A percentile compares a stretch with the other conserved stretches of the same genome.
These are phyloP conservation scores for Beroe ovata DNA, from an alignment of 37 sponge, comb jelly and placozoan genomes.

Conservation along the genomic window DNA sequence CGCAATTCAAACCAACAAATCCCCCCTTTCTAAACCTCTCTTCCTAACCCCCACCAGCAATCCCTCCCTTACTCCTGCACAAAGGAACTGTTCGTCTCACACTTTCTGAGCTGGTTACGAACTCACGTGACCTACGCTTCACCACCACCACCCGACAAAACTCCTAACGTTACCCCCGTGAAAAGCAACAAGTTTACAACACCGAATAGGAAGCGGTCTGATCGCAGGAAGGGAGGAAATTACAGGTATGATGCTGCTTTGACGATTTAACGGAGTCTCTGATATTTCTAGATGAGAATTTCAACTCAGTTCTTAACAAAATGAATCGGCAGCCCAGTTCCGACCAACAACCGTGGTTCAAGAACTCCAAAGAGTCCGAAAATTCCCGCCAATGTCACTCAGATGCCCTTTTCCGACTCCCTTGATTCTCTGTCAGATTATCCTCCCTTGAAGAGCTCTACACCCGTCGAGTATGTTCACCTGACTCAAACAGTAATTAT, in stretches of 20 bases:
- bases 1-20: not conserved
- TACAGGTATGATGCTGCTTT: too few species aligned
- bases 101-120: constrained; percentile 12
- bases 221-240: not conserved
- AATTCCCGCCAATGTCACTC: not conserved
- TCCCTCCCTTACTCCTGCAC: not conserved
- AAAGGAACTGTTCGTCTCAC: not conserved
- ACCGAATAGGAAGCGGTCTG: not conserved
- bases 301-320: too few species aligned
- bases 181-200: constrained; percentile 3
- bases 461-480: constrained; percentile 42
- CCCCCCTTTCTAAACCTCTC: not conserved
- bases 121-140: constrained; percentile 23
- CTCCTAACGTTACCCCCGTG: not conserved
- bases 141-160: not conserved
- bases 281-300: too few species aligned
- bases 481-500: too few species aligned
- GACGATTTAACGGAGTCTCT: too few species aligned
- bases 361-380: constrained; percentile 3
- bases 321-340: not conserved
- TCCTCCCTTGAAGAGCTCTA: constrained; percentile 38
- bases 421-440: constrained; percentile 19
- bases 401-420: constrained; percentile 33
- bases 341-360: not conserved
- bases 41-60: not conserved